Conservation (phyloP, 2,888 invertebrate genomes). For the Sialis lutaria region DNA sequence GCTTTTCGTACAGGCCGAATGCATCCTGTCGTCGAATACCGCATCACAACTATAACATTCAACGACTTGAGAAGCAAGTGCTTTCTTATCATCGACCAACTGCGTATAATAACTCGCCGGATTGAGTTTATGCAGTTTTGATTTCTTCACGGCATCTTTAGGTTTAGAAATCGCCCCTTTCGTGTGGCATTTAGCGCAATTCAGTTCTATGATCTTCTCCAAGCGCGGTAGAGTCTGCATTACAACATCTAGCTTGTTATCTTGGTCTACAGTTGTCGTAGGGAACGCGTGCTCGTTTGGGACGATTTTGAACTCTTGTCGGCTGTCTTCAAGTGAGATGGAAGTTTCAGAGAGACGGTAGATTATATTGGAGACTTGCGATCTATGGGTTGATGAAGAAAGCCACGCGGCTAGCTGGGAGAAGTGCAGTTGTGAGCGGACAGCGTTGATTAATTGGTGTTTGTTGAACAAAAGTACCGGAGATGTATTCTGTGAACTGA, state of each 20-base stretch:
- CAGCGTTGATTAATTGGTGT: constrained; percentile 75
- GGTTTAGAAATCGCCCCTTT: constrained; percentile 14
- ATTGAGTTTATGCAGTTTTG: constrained; percentile 7
- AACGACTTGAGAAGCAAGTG: constrained; percentile 8
- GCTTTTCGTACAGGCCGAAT: constrained; percentile 49
- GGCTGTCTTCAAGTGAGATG: constrained; percentile 34
- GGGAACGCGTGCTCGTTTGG: constrained; percentile 58
- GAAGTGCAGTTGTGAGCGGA: constrained; percentile 89
- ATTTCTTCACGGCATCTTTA: constrained; percentile 15
- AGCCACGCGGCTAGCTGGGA: constrained; percentile 94
- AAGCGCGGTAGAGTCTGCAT: constrained; percentile 57
- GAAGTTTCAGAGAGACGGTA: constrained; percentile 54
- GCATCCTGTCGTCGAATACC: constrained; percentile 52
- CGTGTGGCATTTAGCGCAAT: constrained; percentile 26
- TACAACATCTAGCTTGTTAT: constrained; percentile 41
- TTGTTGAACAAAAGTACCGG: constrained; percentile 35
- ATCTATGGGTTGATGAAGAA: constrained; percentile 23
- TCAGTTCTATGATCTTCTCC: constrained; percentile 47
- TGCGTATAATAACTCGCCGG: not conserved
- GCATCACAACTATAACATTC: constrained; percentile 8
- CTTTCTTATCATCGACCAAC: constrained; percentile 1
- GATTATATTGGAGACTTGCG: constrained; percentile 30
- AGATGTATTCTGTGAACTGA: constrained; percentile 28
- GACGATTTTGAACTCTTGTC: constrained; percentile 33
- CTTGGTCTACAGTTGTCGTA: constrained; percentile 40